These are phyloP conservation scores for Cryptosula pallasiana DNA, from an alignment of 2,888 invertebrate species.

Conservation along the genomic window DNA sequence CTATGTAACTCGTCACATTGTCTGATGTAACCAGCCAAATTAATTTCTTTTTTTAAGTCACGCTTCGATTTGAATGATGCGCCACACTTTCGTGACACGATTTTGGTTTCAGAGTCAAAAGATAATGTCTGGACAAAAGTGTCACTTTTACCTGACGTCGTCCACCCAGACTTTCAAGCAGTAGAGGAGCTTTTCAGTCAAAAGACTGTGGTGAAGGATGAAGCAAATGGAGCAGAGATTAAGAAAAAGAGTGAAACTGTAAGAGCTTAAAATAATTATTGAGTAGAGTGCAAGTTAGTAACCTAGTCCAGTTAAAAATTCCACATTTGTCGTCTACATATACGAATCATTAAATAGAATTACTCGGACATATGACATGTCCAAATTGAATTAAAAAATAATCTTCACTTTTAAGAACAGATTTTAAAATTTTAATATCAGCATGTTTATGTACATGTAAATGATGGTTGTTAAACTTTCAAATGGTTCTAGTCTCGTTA, in stretches of 20 bases:
- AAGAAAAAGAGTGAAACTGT: slow-evolving; percentile 14
- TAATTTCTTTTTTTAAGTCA: too few species aligned
- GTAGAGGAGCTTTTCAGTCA: slow-evolving; percentile 92
- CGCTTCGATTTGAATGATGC: background rate
- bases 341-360: too few species aligned
- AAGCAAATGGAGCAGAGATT: slow-evolving; percentile 25
- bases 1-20: too few species aligned
- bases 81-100: background rate
- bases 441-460: too few species aligned
- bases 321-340: too few species aligned
- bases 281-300: too few species aligned
- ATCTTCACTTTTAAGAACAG: too few species aligned
- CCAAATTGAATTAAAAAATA: too few species aligned
- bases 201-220: slow-evolving; percentile 58
- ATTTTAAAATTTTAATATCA: too few species aligned
- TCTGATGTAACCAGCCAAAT: too few species aligned
- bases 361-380: too few species aligned
- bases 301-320: too few species aligned
- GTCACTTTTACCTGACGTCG: slow-evolving; percentile 68
- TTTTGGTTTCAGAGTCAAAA: background rate
- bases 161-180: slow-evolving; percentile 83
- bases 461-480: background rate
- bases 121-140: slow-evolving; percentile 53
- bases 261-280: background rate
- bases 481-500: slow-evolving; percentile 25